These are phyloP conservation scores for Muscicapa adusta DNA, from an alignment of 2,113 vertebrate species.

Conservation along the genomic window DNA sequence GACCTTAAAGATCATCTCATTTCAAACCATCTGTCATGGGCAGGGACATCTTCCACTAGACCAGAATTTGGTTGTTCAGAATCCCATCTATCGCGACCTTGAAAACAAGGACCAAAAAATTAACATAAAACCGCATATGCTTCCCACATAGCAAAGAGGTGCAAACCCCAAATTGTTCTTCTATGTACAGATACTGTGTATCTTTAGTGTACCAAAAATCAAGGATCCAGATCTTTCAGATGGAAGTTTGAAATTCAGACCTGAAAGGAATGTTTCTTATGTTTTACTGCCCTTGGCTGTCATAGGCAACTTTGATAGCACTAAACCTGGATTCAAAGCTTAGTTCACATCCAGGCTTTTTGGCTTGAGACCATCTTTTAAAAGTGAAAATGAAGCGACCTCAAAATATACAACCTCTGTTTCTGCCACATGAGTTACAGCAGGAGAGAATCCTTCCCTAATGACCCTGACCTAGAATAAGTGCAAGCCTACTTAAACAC, in stretches of 20 bases:
- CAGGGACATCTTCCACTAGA: not conserved
- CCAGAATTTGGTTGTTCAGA: not conserved
- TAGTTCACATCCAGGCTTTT: not conserved
- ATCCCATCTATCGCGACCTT: not conserved
- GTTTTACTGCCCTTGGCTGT: not conserved
- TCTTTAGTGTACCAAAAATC: not conserved
- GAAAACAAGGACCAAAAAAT: not conserved
- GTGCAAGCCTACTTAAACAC: not conserved
- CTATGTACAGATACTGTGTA: not conserved
- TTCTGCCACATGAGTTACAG: not conserved
- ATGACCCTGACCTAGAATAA: constrained; percentile 9
- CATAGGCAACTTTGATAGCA: not conserved
- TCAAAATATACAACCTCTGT: not conserved
- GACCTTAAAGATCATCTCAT: not conserved
- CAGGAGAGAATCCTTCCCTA: not conserved
- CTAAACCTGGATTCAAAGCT: not conserved
- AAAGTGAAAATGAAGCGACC: not conserved
- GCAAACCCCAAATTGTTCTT: not conserved
- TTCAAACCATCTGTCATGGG: not conserved
- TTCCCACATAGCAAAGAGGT: not conserved
- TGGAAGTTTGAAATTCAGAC: not conserved
- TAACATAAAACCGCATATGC: not conserved
- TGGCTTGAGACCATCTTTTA: not conserved
- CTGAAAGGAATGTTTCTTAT: not conserved
- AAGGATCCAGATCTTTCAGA: not conserved